Evolutionary conservation across 2,113 vertebrate species (phyloP).

Genomic region (Dendrocopos noguchii): DNA sequence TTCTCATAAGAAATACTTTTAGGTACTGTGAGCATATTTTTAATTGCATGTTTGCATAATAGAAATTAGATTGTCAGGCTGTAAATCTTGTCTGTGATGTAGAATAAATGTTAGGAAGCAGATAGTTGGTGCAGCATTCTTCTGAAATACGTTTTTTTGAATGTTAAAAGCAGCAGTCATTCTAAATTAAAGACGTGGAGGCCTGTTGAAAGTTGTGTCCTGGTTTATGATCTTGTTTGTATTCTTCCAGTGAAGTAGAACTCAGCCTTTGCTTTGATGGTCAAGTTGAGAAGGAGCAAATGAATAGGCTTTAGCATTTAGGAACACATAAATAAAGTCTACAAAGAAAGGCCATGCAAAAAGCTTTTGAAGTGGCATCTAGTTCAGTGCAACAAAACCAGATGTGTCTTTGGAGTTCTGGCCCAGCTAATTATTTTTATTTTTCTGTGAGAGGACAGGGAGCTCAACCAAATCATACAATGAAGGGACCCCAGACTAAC

Average conservation of each 20-base stretch:
- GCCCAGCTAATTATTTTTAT: neutral
- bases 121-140: neutral
- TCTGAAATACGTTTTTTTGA: neutral
- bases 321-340: conserved; percentile 24
- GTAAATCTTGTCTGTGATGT: neutral
- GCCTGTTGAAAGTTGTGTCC: neutral
- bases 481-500: neutral
- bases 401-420: conserved; percentile 8
- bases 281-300: neutral
- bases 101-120: neutral
- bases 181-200: neutral
- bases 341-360: neutral
- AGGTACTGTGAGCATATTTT: neutral
- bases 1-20: neutral
- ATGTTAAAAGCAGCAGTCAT: neutral
- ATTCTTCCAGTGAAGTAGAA: neutral
- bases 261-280: conserved; percentile 33
- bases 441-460: neutral
- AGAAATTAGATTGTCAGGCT: neutral
- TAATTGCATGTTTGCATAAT: neutral
- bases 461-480: neutral
- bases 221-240: conserved; percentile 13
- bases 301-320: neutral
- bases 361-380: conserved; percentile 60
- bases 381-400: conserved; percentile 37